Conservation (phyloP, 64 coral and sea anemone species). For the Astreopora myriophthalma region DNA sequence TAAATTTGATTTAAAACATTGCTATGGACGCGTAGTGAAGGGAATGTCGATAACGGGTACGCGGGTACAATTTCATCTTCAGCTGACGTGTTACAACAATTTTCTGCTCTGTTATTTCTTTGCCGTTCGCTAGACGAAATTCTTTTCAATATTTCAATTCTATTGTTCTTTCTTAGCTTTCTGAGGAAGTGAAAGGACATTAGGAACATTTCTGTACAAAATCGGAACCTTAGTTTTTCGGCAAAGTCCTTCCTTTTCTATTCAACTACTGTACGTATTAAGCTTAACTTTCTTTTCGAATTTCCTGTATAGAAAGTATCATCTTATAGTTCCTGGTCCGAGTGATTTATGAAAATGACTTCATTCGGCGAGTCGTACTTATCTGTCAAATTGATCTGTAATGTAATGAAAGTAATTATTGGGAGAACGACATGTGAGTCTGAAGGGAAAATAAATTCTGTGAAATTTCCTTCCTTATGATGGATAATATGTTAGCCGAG, state of each 20-base stretch:
- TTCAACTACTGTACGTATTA: neutral
- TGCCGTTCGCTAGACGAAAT: too few relatives aligned
- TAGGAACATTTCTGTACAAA: neutral
- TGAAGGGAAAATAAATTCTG: too few relatives aligned
- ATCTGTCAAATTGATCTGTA: too few relatives aligned
- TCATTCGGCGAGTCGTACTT: too few relatives aligned
- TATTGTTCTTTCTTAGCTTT: neutral
- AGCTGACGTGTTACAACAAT: conserved; percentile 15
- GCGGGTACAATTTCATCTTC: too few relatives aligned
- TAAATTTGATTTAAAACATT: neutral
- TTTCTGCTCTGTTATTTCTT: neutral
- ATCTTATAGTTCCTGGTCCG: neutral
- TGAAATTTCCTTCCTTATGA: too few relatives aligned
- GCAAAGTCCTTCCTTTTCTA: neutral
- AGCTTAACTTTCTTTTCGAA: neutral
- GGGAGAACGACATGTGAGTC: too few relatives aligned
- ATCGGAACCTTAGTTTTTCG: too few relatives aligned
- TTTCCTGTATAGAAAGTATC: neutral
- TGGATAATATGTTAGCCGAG: too few relatives aligned
- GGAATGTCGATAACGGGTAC: neutral
- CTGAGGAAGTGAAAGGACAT: neutral
- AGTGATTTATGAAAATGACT: neutral
- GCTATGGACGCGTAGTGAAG: conserved; percentile 5
- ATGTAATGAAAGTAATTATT: too few relatives aligned
- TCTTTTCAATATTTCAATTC: neutral